Evolutionary conservation across 2,113 vertebrate genomes (phyloP).

Genomic region (Agapornis roseicollis): DNA sequence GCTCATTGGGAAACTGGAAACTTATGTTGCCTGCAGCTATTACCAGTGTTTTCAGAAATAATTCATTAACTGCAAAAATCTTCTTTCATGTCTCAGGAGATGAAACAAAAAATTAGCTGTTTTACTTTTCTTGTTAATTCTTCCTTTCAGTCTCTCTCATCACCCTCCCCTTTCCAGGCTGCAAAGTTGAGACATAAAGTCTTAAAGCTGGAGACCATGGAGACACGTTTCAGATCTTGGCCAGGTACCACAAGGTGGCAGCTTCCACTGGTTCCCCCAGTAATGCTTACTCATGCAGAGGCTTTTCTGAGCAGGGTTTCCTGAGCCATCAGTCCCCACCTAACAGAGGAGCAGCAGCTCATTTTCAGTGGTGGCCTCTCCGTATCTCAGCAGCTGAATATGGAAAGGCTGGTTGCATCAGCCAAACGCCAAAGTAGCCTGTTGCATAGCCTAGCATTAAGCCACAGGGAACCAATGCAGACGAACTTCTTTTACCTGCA

Average conservation of each 20-base stretch:
- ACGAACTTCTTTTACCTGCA: neutral
- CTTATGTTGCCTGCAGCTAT: conserved; percentile 33
- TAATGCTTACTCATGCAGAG: accelerated
- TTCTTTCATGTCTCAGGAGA: neutral
- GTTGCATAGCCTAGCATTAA: neutral
- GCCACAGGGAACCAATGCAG: accelerated
- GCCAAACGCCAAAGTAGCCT: neutral
- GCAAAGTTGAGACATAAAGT: neutral
- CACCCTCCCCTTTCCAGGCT: neutral
- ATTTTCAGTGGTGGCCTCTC: neutral
- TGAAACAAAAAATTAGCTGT: neutral
- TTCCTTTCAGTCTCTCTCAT: neutral
- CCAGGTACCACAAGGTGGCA: neutral
- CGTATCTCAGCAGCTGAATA: accelerated
- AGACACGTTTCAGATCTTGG: neutral
- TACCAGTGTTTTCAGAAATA: conserved; percentile 55
- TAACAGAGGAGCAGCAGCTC: neutral
- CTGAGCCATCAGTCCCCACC: neutral
- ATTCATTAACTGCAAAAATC: conserved; percentile 51
- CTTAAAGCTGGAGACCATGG: neutral
- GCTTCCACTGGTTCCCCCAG: neutral
- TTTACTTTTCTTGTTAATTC: neutral
- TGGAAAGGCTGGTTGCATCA: neutral
- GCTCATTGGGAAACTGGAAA: conserved; percentile 43
- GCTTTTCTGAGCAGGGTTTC: neutral